Evolutionary conservation across 2,797 vertebrate genomes (phyloP).

Genomic region (Myripristis jacobus): DNA sequence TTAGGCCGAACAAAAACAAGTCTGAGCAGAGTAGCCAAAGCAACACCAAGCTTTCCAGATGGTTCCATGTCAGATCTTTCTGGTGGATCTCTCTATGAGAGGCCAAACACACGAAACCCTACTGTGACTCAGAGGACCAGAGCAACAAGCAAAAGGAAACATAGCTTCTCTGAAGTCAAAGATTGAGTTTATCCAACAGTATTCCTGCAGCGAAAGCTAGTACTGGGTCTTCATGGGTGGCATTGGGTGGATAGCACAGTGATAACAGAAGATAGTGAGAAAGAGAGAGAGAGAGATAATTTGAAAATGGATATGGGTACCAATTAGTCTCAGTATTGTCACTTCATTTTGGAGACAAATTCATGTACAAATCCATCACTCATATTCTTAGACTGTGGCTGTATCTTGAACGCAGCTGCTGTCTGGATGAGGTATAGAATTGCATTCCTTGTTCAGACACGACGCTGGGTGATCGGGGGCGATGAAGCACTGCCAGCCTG

Average conservation of each 20-base stretch:
- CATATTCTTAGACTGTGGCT: not conserved
- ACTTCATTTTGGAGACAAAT: not conserved
- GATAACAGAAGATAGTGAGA: not conserved
- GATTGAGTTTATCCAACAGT: not conserved
- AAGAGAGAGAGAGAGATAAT: not conserved
- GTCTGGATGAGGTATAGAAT: not conserved
- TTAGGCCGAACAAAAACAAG: conserved; percentile 66
- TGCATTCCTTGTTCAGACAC: not conserved
- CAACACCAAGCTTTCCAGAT: conserved; percentile 28
- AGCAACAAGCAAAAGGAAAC: conserved; percentile 27
- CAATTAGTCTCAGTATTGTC: not conserved
- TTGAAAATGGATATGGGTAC: conserved; percentile 8
- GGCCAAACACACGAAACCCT: conserved; percentile 23
- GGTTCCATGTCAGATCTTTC: no score
- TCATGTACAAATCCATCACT: not conserved
- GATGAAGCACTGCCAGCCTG: no score
- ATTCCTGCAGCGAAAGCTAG: no score
- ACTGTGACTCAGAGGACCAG: conserved; percentile 30
- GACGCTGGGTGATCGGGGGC: no score
- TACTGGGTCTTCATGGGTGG: not conserved
- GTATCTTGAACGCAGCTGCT: conserved; percentile 32
- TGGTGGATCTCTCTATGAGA: conserved; percentile 71
- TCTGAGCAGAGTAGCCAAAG: conserved; percentile 36
- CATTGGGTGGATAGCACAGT: not conserved
- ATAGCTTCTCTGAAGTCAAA: conserved; percentile 23